phyloP scores from a whole-genome alignment of 2,888 invertebrate genomes.

The Orchesellides sinensis region DNA sequence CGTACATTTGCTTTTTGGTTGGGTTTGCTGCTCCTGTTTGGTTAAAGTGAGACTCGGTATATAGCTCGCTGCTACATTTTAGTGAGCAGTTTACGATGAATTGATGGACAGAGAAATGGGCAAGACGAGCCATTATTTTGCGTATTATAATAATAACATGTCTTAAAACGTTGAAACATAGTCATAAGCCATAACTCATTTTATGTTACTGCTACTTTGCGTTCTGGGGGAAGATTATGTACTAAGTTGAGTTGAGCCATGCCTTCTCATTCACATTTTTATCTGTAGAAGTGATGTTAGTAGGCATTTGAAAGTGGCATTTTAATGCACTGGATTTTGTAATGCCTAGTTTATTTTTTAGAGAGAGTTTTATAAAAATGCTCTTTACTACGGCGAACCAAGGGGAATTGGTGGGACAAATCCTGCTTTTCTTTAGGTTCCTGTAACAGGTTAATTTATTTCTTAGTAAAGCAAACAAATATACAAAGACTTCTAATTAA shows the following conservation, averaged over 20 bases:
- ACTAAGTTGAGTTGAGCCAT: conserved; percentile 39
- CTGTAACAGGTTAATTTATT: too few relatives aligned
- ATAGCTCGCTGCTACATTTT: conserved; percentile 44
- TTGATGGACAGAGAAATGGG: conserved; percentile 68
- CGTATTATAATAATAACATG: conserved; percentile 68
- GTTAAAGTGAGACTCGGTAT: conserved; percentile 2
- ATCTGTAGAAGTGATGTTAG: conserved; percentile 4
- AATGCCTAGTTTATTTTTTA: too few relatives aligned
- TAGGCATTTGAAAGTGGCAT: conserved; percentile 45
- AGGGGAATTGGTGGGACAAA: too few relatives aligned
- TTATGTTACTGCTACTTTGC: conserved; percentile 64
- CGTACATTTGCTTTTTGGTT: conserved; percentile 26
- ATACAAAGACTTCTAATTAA: too few relatives aligned
- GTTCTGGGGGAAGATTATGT: conserved; percentile 56
- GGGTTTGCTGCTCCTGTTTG: conserved; percentile 14
- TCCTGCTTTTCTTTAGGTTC: too few relatives aligned
- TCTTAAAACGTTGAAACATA: conserved; percentile 63
- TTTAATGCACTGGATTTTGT: conserved; percentile 43
- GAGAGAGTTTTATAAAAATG: too few relatives aligned
- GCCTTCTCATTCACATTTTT: background rate
- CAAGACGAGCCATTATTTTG: conserved; percentile 62
- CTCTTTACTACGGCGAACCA: too few relatives aligned
- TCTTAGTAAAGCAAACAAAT: too few relatives aligned
- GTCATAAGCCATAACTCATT: conserved; percentile 66
- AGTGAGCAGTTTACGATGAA: conserved; percentile 66